Base-by-base conservation (phyloP, 2,113 vertebrate genomes). In the Trematomus loennbergii region DNA sequence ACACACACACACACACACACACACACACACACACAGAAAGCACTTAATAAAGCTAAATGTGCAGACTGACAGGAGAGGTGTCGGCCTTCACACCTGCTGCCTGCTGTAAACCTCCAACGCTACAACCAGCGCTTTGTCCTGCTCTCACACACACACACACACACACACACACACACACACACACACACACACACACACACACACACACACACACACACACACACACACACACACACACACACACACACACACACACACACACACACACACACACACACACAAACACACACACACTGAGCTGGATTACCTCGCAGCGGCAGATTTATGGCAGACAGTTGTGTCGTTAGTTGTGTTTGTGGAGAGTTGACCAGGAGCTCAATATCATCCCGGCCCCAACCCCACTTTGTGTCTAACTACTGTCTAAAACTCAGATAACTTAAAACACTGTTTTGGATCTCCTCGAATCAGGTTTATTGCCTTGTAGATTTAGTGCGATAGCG, bases 31-130 rank as follows among this genome's bases (percentile, higher is more conserved):
- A n/a, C n/a, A n/a, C n/a, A n/a, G n/a, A n/a, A n/a, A n/a, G n/a
- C n/a, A n/a, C n/a, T n/a, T n/a, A n/a, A n/a, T 75, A 82, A 84
- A 53, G 16, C 54, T 18, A 75, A 69, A 84, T 57, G 65, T 77
- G 72, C 59, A 61, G 73, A 76, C 67, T 90, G 88, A 89, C 88
- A 92, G 90, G 77, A 82, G 89, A 88, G 88, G 89, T 92, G 87
- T 89, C 82, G 50, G 76, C 91, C 92, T 93, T 95, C 94, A 95
- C 95, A 96, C 96, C 95, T 96, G n/a, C 94, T 95, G 91, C 82
- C 66, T 88, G 85, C 82, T 91, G 91, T 95, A 95, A 95, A 94
- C 92, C 93, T 89, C 92, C 91, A 93, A 89, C 91, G 75, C 90
- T 76, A 96, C 95, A 96, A 95, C 91, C 75, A 80, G 71, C 81